A percentile compares a stretch with the other conserved stretches of the same genome.
Conservation (phyloP, 2,888 invertebrate species). For the Agrotis ipsilon region DNA sequence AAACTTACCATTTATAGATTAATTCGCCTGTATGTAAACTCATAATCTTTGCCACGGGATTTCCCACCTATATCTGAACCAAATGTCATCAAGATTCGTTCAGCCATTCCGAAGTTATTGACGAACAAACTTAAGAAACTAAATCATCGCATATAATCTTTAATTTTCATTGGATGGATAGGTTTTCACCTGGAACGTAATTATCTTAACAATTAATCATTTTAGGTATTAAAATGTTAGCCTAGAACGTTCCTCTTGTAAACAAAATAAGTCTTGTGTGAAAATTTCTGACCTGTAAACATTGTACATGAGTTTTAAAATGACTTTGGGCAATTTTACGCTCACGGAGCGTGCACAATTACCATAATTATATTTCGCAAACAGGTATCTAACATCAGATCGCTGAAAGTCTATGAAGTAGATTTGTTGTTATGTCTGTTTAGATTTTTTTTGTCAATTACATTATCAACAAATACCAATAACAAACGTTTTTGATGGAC, state of each 20-base stretch:
- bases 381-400: background rate
- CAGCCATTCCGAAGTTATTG: too few species aligned
- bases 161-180: background rate
- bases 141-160: background rate
- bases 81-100: too few species aligned
- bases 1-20: too few species aligned
- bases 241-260: background rate
- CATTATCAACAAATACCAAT: too few species aligned
- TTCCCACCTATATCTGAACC: too few species aligned
- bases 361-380: constrained; percentile 28
- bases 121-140: too few species aligned
- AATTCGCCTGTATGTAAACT: too few species aligned
- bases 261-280: constrained; percentile 13
- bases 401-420: background rate
- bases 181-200: background rate
- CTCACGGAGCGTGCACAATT: constrained; percentile 21
- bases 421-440: constrained; percentile 1
- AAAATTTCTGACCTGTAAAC: constrained; percentile 40
- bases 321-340: constrained; percentile 30
- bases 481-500: too few species aligned
- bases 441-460: too few species aligned
- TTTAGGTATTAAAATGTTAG: background rate
- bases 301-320: constrained; percentile 22
- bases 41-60: too few species aligned
- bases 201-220: background rate